These are phyloP conservation scores for Diplolepis rosae DNA, from an alignment of 2,888 invertebrate genomes.

Conservation along the genomic window DNA sequence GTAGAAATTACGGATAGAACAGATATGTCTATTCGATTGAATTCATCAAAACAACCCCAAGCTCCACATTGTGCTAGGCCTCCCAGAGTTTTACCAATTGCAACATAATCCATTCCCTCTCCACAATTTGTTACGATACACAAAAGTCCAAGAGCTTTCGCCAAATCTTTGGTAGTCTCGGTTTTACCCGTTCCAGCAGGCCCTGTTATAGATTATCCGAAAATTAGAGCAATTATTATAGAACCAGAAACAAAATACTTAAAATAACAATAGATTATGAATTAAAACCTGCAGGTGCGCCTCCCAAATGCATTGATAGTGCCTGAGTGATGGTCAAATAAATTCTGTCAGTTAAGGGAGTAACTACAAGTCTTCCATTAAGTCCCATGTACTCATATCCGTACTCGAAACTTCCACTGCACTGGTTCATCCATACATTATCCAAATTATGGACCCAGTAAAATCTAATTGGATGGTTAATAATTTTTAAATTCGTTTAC, in stretches of 20 bases:
- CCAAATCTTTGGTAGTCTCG: constrained; percentile 93
- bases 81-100: constrained; percentile 85
- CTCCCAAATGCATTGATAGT: constrained; percentile 91
- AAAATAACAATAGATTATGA: not conserved
- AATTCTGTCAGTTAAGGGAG: constrained; percentile 93
- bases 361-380: constrained; percentile 92
- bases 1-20: constrained; percentile 95
- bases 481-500: constrained; percentile 1
- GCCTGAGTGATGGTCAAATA: constrained; percentile 96
- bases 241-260: not conserved
- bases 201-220: constrained; percentile 70
- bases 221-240: not conserved
- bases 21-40: constrained; percentile 93
- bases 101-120: constrained; percentile 93
- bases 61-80: constrained; percentile 91
- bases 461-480: constrained; percentile 74
- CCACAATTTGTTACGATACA: constrained; percentile 94
- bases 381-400: constrained; percentile 97
- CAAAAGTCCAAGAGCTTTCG: constrained; percentile 88
- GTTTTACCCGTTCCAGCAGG: constrained; percentile 92
- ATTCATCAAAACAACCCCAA: constrained; percentile 97
- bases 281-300: constrained; percentile 86
- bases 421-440: constrained; percentile 88
- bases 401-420: constrained; percentile 90
- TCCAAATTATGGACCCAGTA: constrained; percentile 91